These are phyloP conservation scores for Cryptomyrus ogoouensis DNA, from an alignment of 2,113 vertebrate species.

Conservation along the genomic window DNA sequence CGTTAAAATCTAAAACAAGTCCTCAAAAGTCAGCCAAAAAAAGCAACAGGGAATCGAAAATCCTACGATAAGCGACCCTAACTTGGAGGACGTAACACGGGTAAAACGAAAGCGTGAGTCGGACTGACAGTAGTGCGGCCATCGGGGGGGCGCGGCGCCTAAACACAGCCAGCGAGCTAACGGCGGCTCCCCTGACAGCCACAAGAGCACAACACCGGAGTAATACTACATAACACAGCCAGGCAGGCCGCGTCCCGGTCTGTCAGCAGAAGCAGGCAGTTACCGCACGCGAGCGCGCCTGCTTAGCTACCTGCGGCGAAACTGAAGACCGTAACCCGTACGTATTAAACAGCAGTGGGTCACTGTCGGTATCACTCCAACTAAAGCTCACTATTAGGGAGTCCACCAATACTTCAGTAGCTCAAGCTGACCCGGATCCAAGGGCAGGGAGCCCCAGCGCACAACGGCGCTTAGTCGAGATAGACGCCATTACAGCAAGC, in stretches of 20 bases:
- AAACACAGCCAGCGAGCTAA: neutral
- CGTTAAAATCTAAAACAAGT: neutral
- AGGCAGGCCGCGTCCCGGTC: neutral
- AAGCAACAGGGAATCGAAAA: neutral
- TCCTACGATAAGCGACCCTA: neutral
- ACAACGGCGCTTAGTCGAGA: neutral
- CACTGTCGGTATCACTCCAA: neutral
- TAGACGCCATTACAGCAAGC: neutral
- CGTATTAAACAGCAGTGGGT: neutral
- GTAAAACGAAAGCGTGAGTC: neutral
- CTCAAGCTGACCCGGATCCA: neutral
- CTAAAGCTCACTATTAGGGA: neutral
- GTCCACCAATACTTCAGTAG: neutral
- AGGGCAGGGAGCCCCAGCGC: neutral
- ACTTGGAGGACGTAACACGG: neutral
- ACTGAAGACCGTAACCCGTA: neutral
- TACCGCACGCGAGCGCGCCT: neutral
- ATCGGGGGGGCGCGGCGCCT: neutral
- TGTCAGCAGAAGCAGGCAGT: neutral
- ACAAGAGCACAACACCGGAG: neutral
- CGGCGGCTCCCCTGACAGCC: neutral
- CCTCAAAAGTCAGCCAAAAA: neutral
- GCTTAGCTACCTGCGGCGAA: neutral
- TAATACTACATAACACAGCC: neutral
- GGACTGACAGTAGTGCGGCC: neutral